phyloP scores from a whole-genome alignment of 1,140 invertebrate genomes.

The Scylla paramamosain region DNA sequence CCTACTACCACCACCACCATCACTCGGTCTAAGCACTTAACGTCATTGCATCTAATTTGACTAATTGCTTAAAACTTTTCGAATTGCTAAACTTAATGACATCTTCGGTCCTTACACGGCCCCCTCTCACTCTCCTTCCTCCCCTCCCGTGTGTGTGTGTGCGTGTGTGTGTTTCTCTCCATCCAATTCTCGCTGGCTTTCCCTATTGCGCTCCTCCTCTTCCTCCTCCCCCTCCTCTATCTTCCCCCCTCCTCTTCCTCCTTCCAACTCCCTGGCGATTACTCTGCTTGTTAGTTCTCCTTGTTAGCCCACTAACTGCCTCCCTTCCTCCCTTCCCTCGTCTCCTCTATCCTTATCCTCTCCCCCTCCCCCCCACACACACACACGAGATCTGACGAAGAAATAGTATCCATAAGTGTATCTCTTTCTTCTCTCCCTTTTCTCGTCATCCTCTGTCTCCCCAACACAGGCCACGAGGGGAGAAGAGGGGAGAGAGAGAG shows the following conservation, averaged over 20 bases:
- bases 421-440: background rate
- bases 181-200: slow-evolving; percentile 30
- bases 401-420: background rate
- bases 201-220: background rate
- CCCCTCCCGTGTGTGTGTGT: background rate
- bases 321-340: background rate
- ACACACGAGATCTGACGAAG: background rate
- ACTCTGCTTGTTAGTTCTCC: slow-evolving; percentile 52
- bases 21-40: slow-evolving; percentile 27
- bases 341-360: background rate
- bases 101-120: background rate
- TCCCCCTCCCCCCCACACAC: background rate
- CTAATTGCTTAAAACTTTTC: slow-evolving; percentile 57
- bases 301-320: slow-evolving; percentile 52
- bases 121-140: background rate
- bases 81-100: slow-evolving; percentile 45
- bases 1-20: background rate
- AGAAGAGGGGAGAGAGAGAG: background rate
- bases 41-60: slow-evolving; percentile 60
- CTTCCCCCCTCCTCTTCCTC: background rate
- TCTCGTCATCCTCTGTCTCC: background rate
- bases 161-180: slow-evolving; percentile 50
- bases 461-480: background rate
- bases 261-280: slow-evolving; percentile 34
- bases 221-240: background rate